Evolutionary conservation across 2,888 invertebrate genomes (phyloP).

Genomic region (Fragum fragum): DNA sequence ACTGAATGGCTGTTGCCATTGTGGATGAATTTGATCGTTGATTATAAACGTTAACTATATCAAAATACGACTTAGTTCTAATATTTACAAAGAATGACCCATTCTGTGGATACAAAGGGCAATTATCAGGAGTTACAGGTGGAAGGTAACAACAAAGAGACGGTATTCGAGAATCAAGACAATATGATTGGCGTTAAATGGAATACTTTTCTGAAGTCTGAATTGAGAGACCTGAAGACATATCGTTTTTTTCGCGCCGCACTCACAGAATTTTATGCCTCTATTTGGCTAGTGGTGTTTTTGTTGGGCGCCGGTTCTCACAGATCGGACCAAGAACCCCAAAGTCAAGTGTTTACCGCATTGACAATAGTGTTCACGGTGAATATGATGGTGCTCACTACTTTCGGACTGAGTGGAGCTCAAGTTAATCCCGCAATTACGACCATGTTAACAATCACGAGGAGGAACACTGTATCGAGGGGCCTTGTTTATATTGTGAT

Average conservation of each 20-base stretch:
- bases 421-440: conserved; percentile 8
- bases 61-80: too few species aligned
- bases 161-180: neutral
- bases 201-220: neutral
- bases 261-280: neutral
- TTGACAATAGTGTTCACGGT: neutral
- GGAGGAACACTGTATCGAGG: neutral
- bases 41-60: too few species aligned
- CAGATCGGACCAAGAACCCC: conserved; percentile 13
- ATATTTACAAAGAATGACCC: too few species aligned
- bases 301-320: neutral
- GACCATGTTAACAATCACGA: neutral
- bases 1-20: too few species aligned
- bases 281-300: neutral
- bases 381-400: neutral
- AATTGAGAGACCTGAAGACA: neutral
- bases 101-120: too few species aligned
- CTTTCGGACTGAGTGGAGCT: neutral
- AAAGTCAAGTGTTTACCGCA: conserved; percentile 5
- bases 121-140: too few species aligned
- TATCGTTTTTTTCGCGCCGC: neutral
- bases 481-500: neutral
- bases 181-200: neutral
- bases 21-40: too few species aligned
- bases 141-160: neutral